These are phyloP conservation scores for Agelastica alni DNA, from an alignment of 2,888 invertebrate species.

Conservation along the genomic window DNA sequence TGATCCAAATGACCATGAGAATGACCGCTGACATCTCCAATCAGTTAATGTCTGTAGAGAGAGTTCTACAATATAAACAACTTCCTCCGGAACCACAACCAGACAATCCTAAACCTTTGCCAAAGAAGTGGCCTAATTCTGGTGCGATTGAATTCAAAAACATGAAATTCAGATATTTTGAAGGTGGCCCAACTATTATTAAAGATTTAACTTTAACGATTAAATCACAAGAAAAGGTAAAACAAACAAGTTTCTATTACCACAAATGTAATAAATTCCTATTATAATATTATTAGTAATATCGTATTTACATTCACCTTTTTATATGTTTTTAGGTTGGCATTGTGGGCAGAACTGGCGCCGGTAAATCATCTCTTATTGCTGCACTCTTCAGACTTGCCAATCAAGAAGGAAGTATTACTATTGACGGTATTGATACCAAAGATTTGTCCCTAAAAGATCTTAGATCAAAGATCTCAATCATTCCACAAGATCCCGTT, in stretches of 20 bases:
- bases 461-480: constrained; percentile 60
- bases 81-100: constrained; percentile 71
- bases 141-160: constrained; percentile 67
- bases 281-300: no score
- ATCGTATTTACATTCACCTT: no score
- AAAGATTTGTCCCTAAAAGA: constrained; percentile 62
- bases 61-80: constrained; percentile 76
- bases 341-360: constrained; percentile 82
- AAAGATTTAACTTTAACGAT: constrained; percentile 71
- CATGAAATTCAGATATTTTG: constrained; percentile 68
- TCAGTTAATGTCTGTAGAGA: constrained; percentile 78
- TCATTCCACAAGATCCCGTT: constrained; percentile 58
- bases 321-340: constrained; percentile 73
- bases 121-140: constrained; percentile 68
- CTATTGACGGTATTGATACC: constrained; percentile 71
- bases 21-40: constrained; percentile 76
- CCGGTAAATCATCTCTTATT: constrained; percentile 79
- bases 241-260: background rate
- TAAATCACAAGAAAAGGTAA: constrained; percentile 69
- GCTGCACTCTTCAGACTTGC: constrained; percentile 78
- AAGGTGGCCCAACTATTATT: constrained; percentile 67
- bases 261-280: constrained; percentile 44
- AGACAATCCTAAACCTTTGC: constrained; percentile 39
- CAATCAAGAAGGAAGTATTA: constrained; percentile 69
- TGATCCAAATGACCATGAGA: constrained; percentile 79